Evolutionary conservation across 1,140 invertebrate species (phyloP).

Genomic region (Eurytemora carolleeae): DNA sequence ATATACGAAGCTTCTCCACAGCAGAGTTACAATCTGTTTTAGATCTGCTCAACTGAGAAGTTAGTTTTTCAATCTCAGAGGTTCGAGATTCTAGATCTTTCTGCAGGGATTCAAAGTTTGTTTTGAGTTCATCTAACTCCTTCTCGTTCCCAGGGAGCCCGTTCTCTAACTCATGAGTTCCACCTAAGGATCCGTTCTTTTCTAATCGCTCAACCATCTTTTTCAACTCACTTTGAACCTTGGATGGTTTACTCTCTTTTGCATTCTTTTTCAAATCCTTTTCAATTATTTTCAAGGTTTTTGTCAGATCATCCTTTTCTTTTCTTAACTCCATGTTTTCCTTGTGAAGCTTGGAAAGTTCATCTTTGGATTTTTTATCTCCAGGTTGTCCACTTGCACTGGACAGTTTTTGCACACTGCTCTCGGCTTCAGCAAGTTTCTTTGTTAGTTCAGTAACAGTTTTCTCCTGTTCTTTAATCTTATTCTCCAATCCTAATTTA

Average conservation of each 20-base stretch:
- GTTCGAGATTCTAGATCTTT: conserved; percentile 1
- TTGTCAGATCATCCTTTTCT: conserved; percentile 1
- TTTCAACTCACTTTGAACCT: conserved; percentile 1
- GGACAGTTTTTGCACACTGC: not conserved
- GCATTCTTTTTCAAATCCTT: conserved; percentile 2
- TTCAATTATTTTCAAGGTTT: conserved; percentile 7
- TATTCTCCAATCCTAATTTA: not conserved
- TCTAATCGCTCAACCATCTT: conserved; percentile 1
- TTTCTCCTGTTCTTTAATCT: not conserved
- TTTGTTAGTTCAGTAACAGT: not conserved
- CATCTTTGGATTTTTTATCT: conserved; percentile 1
- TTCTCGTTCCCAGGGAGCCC: not conserved
- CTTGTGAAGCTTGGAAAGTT: not conserved
- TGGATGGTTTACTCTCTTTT: not conserved
- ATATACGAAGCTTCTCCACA: conserved; percentile 5
- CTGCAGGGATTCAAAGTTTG: conserved; percentile 5
- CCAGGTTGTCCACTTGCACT: no score
- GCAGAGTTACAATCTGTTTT: conserved; percentile 2
- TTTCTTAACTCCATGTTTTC: conserved; percentile 4
- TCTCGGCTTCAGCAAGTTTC: not conserved
- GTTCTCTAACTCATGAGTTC: not conserved
- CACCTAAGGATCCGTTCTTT: not conserved
- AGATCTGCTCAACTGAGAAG: not conserved
- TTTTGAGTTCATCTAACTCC: conserved; percentile 1
- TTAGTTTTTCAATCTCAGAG: conserved; percentile 3